Evolutionary conservation across 2,888 invertebrate species (phyloP), one percentile per base, ranked within the genome.

Genomic region (Choreutis nemorana): DNA sequence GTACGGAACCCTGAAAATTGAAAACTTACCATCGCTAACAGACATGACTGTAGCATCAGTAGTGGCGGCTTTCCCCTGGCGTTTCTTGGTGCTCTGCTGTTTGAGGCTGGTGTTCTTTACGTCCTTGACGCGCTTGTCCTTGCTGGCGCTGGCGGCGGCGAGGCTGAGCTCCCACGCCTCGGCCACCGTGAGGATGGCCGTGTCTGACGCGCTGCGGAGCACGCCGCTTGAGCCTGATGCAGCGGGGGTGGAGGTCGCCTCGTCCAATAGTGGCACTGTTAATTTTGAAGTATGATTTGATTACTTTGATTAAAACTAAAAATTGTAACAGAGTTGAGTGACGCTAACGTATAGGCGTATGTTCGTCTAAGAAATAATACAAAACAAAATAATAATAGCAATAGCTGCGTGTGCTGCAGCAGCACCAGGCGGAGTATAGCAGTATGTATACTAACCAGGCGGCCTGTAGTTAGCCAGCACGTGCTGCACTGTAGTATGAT

Each of bases 51-150:
- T 44, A 2, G 44, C 39, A 32, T 66, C 66, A 16, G 55, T 61
- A 30, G 43, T 44, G 6, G 45, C 45, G 6, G 45, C 45, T 37
- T 70, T 73, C 18, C 48, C 49, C 38, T 60, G 65, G 4, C 67
- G 44, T 41, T 73, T 75, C 59, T 75, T 75, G 32, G 32, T 63
- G 37, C 46, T 55, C 40, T 68, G 70, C 14, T 75, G 70, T 35
- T 78, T 79, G 37, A 77, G 56, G 28, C 67, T 53, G 3, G 83
- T 79, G 60, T 91, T 87, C 65, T 90, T 87, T 28, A 87, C 86
- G 68, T 91, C 91, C 61, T 93, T 94, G 37, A 89, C 86, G 24
- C 94, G 83, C 62, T 94, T 94, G 64, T 94, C 94, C 70, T 94
- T 93, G 29, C 93, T 93, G 10, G 90, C 90, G 36, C 90, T 88